A percentile compares a stretch with the other conserved stretches of the same genome.
Conservation (phyloP, 92 coral and sea anemone species). For the Muricea muricata region DNA sequence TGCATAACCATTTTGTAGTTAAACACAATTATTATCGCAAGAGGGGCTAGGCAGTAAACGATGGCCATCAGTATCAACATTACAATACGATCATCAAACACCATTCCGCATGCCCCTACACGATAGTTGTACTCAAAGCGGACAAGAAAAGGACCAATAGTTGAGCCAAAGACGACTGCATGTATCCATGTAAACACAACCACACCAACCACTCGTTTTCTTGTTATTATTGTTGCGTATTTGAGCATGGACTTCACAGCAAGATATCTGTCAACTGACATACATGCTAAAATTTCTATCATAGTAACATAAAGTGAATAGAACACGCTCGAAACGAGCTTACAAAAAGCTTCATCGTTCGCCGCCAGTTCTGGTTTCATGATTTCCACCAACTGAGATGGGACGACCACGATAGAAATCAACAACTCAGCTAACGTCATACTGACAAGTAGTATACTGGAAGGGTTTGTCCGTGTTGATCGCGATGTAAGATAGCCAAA, state of each 20-base stretch:
- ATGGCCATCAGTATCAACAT: neutral
- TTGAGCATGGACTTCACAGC: neutral
- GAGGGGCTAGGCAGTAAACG: neutral
- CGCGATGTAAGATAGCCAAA: constrained; percentile 8
- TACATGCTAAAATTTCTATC: neutral
- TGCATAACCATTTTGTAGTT: neutral
- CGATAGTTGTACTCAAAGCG: neutral
- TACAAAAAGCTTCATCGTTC: neutral
- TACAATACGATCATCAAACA: neutral
- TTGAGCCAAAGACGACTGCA: neutral
- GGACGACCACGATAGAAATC: neutral
- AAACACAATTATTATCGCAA: neutral
- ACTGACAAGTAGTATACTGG: constrained; percentile 24
- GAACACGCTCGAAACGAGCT: neutral
- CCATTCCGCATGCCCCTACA: neutral
- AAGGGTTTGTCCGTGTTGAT: constrained; percentile 18
- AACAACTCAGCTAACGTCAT: neutral
- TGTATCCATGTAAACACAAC: constrained; percentile 16
- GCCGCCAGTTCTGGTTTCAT: neutral
- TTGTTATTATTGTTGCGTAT: neutral
- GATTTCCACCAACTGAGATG: neutral
- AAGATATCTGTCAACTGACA: neutral
- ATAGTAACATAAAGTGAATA: neutral
- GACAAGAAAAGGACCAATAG: neutral
- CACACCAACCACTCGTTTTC: neutral